Evolutionary conservation across 2,888 invertebrate species (phyloP).

Genomic region (Belgica antarctica): DNA sequence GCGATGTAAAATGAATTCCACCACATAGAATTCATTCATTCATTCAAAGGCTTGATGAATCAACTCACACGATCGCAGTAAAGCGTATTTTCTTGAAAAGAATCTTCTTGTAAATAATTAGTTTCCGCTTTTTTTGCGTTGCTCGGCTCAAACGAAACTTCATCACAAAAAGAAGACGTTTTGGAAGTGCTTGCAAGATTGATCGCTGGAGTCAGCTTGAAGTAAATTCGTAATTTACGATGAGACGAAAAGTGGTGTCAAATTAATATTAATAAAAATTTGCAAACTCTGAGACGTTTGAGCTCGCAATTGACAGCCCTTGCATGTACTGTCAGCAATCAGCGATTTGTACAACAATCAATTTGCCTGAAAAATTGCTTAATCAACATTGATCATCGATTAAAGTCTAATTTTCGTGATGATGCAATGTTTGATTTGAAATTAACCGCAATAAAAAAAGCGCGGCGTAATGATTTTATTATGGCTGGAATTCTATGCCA

Average conservation of each 20-base stretch:
- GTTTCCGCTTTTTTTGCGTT: conserved; percentile 26
- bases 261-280: conserved; percentile 4
- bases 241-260: background rate
- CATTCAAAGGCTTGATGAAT: background rate
- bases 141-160: background rate
- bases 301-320: too few species aligned
- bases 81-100: conserved; percentile 11
- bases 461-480: background rate
- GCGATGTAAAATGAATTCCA: conserved; percentile 2
- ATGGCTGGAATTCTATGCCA: background rate
- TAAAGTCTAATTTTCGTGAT: too few species aligned
- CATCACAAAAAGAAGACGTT: conserved; percentile 1
- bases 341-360: too few species aligned
- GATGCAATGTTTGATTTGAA: background rate
- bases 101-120: conserved; percentile 12
- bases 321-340: too few species aligned
- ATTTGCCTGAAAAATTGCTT: too few species aligned
- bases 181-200: background rate
- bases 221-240: background rate
- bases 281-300: too few species aligned
- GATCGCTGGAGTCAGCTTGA: background rate
- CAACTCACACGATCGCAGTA: conserved; percentile 14
- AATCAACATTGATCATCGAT: too few species aligned
- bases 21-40: conserved; percentile 12
- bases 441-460: background rate